Evolutionary conservation across 2,888 invertebrate species (phyloP).

Genomic region (Pristionchus japonicus): DNA sequence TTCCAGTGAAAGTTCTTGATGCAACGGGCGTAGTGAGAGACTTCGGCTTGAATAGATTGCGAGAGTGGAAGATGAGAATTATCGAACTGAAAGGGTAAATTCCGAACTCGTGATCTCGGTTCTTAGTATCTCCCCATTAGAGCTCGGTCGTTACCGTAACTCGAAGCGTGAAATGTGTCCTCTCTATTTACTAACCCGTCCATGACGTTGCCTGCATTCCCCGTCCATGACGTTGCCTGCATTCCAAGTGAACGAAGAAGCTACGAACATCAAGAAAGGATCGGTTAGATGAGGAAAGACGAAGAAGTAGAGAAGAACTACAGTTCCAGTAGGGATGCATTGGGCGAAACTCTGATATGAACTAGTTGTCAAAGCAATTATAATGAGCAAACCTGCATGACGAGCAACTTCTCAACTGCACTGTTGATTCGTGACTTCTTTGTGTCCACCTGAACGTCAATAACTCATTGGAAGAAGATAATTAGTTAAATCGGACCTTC

Average conservation of each 20-base stretch:
- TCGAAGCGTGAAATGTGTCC: neutral
- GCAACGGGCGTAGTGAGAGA: neutral
- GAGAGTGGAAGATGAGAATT: neutral
- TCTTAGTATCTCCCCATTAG: neutral
- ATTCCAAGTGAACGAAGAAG: slow-evolving; percentile 9
- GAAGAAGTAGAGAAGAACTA: neutral
- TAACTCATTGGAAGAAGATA: neutral
- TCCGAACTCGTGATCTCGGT: no score
- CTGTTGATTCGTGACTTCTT: neutral
- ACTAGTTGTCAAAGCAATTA: neutral
- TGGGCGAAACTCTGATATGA: neutral
- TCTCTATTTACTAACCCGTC: slow-evolving; percentile 10
- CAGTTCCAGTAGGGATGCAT: neutral
- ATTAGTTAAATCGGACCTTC: neutral
- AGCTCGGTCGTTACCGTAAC: neutral
- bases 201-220: neutral
- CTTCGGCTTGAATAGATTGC: neutral
- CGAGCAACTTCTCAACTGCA: neutral
- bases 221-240: no score
- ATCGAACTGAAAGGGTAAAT: neutral
- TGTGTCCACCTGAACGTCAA: neutral
- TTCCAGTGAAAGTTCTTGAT: neutral
- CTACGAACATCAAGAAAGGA: neutral
- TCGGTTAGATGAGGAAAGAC: neutral
- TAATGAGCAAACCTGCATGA: neutral